Evolutionary conservation across 2,797 vertebrate genomes (phyloP).

Genomic region (Tachyglossus aculeatus): DNA sequence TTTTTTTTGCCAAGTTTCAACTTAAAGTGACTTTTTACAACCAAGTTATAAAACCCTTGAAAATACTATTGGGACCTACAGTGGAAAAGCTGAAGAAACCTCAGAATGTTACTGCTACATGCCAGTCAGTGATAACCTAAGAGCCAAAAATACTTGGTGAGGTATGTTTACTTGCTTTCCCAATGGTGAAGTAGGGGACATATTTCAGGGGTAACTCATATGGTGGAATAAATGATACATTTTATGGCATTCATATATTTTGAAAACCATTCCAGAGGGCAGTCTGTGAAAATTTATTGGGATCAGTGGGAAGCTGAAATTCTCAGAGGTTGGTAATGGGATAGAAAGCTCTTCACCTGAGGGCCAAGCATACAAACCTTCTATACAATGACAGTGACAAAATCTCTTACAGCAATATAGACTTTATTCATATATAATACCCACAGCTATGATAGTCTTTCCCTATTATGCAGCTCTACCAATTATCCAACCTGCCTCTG

Average conservation of each 20-base stretch:
- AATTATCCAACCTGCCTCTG: too few species aligned
- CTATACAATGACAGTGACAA: constrained; percentile 20
- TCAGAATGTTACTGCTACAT: not conserved
- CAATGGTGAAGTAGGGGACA: constrained; percentile 38
- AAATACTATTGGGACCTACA: constrained; percentile 49
- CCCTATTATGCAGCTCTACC: too few species aligned
- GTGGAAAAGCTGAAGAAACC: constrained; percentile 48
- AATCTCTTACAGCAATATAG: too few species aligned
- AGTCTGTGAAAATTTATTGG: constrained; percentile 53
- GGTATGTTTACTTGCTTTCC: constrained; percentile 40
- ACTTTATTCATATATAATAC: too few species aligned
- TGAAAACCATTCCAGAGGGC: constrained; percentile 53
- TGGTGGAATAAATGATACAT: constrained; percentile 41
- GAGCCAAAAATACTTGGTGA: constrained; percentile 51
- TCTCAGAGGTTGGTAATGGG: constrained; percentile 57
- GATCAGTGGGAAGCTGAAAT: constrained; percentile 53
- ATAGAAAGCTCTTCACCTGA: constrained; percentile 40
- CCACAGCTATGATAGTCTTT: too few species aligned
- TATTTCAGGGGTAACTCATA: constrained; percentile 20
- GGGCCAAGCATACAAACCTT: constrained; percentile 50
- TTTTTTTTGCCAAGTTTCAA: constrained; percentile 53
- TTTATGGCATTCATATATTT: constrained; percentile 52
- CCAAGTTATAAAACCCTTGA: constrained; percentile 50
- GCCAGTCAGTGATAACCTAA: constrained; percentile 55
- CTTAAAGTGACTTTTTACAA: constrained; percentile 60